A percentile compares a stretch with the other conserved stretches of the same genome.
Conservation (phyloP, 2,888 invertebrate genomes). For the Philhelius pedissequus region DNA sequence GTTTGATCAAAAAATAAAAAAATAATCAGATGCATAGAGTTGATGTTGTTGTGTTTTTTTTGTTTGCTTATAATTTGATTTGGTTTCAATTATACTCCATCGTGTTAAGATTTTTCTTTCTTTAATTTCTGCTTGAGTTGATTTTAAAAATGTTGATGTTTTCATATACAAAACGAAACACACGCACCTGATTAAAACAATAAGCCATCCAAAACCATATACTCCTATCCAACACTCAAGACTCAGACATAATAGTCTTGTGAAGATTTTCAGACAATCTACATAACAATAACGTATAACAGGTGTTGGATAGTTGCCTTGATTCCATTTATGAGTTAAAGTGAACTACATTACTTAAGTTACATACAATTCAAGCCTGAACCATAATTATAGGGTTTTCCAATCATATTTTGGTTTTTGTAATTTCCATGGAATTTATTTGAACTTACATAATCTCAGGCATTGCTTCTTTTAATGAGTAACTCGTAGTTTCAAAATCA, state of each 20-base stretch:
- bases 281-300: conserved; percentile 12
- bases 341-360: conserved; percentile 37
- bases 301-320: conserved; percentile 44
- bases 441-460: conserved; percentile 18
- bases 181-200: not conserved
- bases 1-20: not conserved
- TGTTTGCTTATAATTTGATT: not conserved
- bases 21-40: conserved; percentile 26
- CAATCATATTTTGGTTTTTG: not conserved
- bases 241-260: not conserved
- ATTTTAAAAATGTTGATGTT: conserved; percentile 30
- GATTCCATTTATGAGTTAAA: conserved; percentile 24
- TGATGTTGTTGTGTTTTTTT: not conserved
- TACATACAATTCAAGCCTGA: conserved; percentile 40
- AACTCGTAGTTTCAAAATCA: conserved; percentile 5
- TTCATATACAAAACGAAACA: not conserved
- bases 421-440: not conserved
- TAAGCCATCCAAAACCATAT: not conserved
- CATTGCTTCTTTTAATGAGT: not conserved
- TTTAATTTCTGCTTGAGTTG: conserved; percentile 36
- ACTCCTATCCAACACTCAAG: not conserved
- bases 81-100: not conserved
- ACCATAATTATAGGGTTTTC: conserved; percentile 38
- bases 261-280: conserved; percentile 25
- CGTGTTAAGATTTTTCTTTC: not conserved